Conservation (phyloP, 2,797 vertebrate species). For the Podarcis lilfordi region DNA sequence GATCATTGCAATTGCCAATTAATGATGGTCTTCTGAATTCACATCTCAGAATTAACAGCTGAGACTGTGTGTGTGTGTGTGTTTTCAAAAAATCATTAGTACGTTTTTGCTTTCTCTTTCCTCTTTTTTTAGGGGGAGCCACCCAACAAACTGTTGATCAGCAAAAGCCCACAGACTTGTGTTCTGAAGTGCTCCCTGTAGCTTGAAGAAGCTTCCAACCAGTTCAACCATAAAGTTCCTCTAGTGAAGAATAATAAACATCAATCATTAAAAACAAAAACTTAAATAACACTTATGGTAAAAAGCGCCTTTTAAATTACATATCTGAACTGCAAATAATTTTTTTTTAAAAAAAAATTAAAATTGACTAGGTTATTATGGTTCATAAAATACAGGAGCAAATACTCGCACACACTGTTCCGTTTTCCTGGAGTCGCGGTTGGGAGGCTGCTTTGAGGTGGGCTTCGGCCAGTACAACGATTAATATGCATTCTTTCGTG, state of each 20-base stretch:
- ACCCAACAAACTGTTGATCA: neutral
- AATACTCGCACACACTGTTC: conserved; percentile 66
- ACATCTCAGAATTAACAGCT: neutral
- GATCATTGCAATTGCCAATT: neutral
- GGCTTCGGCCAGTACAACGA: conserved; percentile 55
- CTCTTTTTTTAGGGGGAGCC: neutral
- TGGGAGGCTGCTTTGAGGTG: conserved; percentile 35
- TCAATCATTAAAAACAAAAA: conserved; percentile 68
- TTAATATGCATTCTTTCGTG: conserved; percentile 61
- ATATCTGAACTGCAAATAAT: conserved; percentile 64
- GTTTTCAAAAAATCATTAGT: neutral
- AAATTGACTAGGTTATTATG: conserved; percentile 51
- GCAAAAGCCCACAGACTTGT: conserved; percentile 66
- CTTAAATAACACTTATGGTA: conserved; percentile 79
- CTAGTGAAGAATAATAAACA: conserved; percentile 74
- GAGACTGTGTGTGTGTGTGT: neutral
- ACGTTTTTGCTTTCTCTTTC: too few relatives aligned
- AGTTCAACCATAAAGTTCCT: conserved; percentile 71
- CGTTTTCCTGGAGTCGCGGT: conserved; percentile 45
- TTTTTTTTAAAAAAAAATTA: conserved; percentile 10
- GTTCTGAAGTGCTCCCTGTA: conserved; percentile 72
- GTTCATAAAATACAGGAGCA: conserved; percentile 68
- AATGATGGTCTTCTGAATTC: neutral
- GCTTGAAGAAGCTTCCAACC: conserved; percentile 63
- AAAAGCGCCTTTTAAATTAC: conserved; percentile 76